Evolutionary conservation across 2,797 vertebrate genomes (phyloP).

Genomic region (Naso thynnoides): DNA sequence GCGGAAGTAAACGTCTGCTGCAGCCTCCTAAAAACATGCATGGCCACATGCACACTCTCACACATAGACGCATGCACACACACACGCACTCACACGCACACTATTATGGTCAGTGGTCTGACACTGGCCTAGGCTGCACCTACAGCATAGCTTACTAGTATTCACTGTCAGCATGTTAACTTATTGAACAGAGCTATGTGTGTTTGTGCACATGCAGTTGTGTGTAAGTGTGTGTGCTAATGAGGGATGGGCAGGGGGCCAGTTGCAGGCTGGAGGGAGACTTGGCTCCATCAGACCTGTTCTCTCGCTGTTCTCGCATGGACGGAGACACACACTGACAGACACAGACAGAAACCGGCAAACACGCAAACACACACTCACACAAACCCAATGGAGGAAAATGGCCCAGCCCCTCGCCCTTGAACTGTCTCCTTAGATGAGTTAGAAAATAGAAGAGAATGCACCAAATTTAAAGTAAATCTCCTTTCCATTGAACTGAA

Average conservation of each 20-base stretch:
- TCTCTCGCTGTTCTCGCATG: slow-evolving; percentile 75
- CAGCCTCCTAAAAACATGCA: slow-evolving; percentile 65
- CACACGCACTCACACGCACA: slow-evolving; percentile 17
- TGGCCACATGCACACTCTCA: slow-evolving; percentile 20
- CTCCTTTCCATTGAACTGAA: slow-evolving; percentile 45
- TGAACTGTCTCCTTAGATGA: slow-evolving; percentile 67
- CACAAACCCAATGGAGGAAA: slow-evolving; percentile 45
- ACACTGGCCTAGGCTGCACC: slow-evolving; percentile 59
- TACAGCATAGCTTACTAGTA: slow-evolving; percentile 58
- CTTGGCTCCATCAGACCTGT: slow-evolving; percentile 79
- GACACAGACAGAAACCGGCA: slow-evolving; percentile 52
- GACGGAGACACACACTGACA: slow-evolving; percentile 66
- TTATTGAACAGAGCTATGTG: slow-evolving; percentile 63
- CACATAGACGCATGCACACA: slow-evolving; percentile 1
- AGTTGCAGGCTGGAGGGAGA: slow-evolving; percentile 71
- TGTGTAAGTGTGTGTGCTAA: slow-evolving; percentile 55
- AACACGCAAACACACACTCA: slow-evolving; percentile 47
- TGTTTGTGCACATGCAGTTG: neutral
- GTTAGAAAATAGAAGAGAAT: slow-evolving; percentile 45
- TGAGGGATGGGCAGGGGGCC: slow-evolving; percentile 72
- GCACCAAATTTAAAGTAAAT: slow-evolving; percentile 52
- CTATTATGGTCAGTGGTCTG: slow-evolving; percentile 35
- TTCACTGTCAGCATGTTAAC: slow-evolving; percentile 66
- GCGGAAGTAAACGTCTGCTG: slow-evolving; percentile 70
- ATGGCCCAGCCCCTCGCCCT: slow-evolving; percentile 62